Evolutionary conservation across 23 tunicate genomes (phyloP).

Genomic region (Ciona savignyi): DNA sequence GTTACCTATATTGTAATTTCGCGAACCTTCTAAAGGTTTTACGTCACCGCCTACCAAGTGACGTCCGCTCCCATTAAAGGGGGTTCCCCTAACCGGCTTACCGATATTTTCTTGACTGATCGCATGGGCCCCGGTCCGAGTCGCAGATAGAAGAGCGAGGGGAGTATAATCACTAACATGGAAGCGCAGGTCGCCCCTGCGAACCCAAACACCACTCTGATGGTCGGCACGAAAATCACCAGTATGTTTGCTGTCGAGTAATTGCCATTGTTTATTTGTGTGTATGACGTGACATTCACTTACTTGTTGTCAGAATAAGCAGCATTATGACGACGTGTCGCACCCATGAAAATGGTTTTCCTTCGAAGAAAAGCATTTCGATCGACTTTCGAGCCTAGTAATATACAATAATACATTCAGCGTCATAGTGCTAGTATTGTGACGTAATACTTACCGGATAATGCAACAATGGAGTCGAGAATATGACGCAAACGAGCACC

Average conservation of each 20-base stretch:
- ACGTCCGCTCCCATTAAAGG: no score
- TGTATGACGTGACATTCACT: background rate
- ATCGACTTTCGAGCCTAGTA: constrained; percentile 70
- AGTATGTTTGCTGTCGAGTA: constrained; percentile 54
- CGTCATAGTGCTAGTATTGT: background rate
- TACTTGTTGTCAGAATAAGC: constrained; percentile 63
- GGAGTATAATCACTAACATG: constrained; percentile 92
- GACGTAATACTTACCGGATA: constrained; percentile 70
- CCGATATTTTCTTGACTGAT: constrained; percentile 60
- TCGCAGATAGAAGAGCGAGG: constrained; percentile 78
- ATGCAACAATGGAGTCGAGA: constrained; percentile 96
- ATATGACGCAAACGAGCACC: constrained; percentile 96
- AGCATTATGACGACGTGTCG: constrained; percentile 80
- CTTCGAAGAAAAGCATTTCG: constrained; percentile 61
- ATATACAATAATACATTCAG: background rate
- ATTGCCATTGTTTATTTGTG: background rate
- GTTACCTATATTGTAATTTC: no score
- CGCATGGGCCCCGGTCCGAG: constrained; percentile 39
- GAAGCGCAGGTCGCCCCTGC: constrained; percentile 97
- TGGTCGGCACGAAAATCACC: constrained; percentile 89
- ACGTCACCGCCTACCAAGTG: no score
- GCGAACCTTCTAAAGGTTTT: no score
- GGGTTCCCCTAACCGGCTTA: constrained; percentile 5
- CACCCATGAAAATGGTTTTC: constrained; percentile 82
- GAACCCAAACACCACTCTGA: constrained; percentile 87